Evolutionary conservation across 2,888 invertebrate genomes (phyloP).

Genomic region (Acleris sparsana): DNA sequence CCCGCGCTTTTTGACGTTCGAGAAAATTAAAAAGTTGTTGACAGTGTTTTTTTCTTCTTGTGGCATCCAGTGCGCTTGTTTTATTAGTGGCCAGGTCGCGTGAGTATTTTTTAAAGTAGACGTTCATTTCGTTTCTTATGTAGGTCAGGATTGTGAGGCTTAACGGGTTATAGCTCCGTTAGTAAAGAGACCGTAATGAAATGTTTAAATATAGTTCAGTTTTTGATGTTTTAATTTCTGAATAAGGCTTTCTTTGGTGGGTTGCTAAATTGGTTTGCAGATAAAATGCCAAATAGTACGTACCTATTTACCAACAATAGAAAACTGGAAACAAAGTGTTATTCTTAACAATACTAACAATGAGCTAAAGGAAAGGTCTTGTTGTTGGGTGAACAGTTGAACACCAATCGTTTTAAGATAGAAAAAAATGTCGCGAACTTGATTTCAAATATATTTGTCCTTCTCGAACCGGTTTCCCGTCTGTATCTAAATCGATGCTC

Average conservation of each 20-base stretch:
- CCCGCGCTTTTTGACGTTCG: conserved; percentile 60
- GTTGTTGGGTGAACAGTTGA: conserved; percentile 6
- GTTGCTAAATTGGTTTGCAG: background rate
- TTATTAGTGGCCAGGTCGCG: conserved; percentile 55
- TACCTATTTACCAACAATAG: no score
- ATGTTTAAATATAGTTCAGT: background rate
- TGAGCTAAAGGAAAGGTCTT: background rate
- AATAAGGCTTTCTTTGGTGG: background rate
- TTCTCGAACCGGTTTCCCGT: conserved; percentile 34
- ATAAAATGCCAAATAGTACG: no score
- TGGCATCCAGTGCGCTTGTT: conserved; percentile 54
- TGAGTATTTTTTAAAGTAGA: conserved; percentile 56
- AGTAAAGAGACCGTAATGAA: background rate
- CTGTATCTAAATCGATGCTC: conserved; percentile 21
- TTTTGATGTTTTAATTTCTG: background rate
- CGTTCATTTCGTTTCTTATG: conserved; percentile 46
- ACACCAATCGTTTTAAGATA: conserved; percentile 11
- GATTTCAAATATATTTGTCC: conserved; percentile 35
- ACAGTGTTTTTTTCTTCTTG: conserved; percentile 19
- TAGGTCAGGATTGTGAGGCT: conserved; percentile 61
- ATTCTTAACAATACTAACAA: background rate
- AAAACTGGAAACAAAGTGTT: no score
- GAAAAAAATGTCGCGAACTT: conserved; percentile 21
- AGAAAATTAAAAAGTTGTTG: conserved; percentile 50
- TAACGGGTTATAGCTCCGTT: conserved; percentile 39